phyloP scores from a whole-genome alignment of 1,140 invertebrate genomes.

The Pomacea maculata region DNA sequence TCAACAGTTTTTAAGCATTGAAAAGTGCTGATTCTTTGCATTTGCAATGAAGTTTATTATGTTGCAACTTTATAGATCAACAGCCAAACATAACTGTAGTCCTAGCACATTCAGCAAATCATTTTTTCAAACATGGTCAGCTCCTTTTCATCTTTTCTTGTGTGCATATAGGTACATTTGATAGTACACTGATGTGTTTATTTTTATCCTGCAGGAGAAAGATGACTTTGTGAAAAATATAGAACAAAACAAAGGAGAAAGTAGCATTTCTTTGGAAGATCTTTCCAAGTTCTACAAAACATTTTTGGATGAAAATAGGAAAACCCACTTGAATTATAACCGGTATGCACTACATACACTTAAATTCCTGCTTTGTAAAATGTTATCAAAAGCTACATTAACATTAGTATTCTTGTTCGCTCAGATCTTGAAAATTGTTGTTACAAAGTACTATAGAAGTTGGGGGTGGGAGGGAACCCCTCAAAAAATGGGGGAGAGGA shows the following conservation, averaged over 20 bases:
- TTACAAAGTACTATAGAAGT: background rate
- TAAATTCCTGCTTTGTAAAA: too few relatives aligned
- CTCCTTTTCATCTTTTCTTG: background rate
- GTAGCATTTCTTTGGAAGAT: constrained; percentile 75
- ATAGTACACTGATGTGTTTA: background rate
- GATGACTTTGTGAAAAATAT: constrained; percentile 37
- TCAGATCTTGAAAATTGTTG: background rate
- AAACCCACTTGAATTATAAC: constrained; percentile 52
- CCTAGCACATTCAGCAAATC: background rate
- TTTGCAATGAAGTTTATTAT: too few relatives aligned
- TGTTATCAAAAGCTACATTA: too few relatives aligned
- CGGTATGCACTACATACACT: constrained; percentile 36
- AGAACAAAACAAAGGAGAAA: constrained; percentile 45
- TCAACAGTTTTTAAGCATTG: too few relatives aligned
- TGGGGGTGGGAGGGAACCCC: background rate
- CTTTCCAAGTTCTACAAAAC: constrained; percentile 87
- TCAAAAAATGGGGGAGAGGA: background rate
- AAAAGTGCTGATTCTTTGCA: too few relatives aligned
- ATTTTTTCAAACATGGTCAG: background rate
- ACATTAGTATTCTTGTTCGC: too few relatives aligned
- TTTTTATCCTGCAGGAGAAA: constrained; percentile 47
- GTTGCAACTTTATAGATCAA: background rate
- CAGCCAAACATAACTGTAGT: background rate
- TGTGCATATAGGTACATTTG: background rate
- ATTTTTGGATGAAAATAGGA: constrained; percentile 68